These are phyloP conservation scores for Petroica traversi DNA, from an alignment of 2,113 vertebrate genomes.

Conservation along the genomic window DNA sequence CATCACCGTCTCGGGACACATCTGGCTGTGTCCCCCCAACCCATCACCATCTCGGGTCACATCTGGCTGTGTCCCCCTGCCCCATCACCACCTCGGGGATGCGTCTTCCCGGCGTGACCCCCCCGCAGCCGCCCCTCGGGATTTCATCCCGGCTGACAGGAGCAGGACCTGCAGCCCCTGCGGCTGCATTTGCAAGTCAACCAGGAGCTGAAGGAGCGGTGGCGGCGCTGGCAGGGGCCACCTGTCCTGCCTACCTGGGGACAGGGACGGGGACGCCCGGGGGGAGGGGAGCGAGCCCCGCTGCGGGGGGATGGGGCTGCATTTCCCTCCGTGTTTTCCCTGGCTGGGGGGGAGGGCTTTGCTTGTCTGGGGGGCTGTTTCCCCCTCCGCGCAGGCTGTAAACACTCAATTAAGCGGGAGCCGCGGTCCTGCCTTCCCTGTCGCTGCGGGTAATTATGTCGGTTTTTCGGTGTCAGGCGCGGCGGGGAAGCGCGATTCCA, in stretches of 20 bases:
- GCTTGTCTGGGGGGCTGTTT: neutral
- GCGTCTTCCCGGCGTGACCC: fast-evolving
- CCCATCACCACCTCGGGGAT: neutral
- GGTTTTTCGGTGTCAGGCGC: conserved; percentile 65
- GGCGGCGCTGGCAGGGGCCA: neutral
- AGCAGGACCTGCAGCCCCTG: neutral
- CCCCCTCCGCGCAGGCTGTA: neutral
- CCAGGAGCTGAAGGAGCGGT: neutral
- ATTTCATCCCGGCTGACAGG: neutral
- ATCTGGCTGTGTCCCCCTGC: neutral
- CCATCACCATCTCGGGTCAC: neutral
- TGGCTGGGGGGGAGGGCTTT: neutral
- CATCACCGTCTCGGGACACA: too few relatives aligned
- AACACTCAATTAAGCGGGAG: conserved; percentile 66
- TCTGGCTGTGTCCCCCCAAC: neutral
- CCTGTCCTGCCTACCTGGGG: neutral
- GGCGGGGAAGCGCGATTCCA: conserved; percentile 52
- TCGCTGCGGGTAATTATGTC: conserved; percentile 64
- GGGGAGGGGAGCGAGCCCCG: too few relatives aligned
- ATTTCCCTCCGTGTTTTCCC: neutral
- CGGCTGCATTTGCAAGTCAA: neutral
- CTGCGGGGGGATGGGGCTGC: neutral
- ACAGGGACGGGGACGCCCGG: fast-evolving
- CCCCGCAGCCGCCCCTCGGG: neutral
- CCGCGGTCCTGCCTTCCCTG: conserved; percentile 50